Evolutionary conservation across 2,888 invertebrate species (phyloP), one percentile per base, ranked within the genome.

Genomic region (Listrodromus nycthemerus): DNA sequence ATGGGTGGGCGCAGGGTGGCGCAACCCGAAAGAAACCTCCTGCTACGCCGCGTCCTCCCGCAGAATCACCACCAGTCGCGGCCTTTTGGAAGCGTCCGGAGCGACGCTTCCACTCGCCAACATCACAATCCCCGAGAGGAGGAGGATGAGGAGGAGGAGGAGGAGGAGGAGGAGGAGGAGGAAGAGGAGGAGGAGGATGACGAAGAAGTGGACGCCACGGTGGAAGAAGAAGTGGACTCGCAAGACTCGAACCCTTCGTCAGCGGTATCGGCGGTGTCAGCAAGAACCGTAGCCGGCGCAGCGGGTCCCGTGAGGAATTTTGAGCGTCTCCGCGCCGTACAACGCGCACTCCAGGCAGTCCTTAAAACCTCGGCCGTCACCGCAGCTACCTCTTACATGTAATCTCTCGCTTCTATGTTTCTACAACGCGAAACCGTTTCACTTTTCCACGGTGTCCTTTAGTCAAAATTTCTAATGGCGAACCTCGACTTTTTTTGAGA

Each of bases 1-100:
- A 88, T 88, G 91, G 91, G 90, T 91, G 91, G 90, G 90, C 89
- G 91, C 88, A 90, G 90, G 89, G 89, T 90, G 90, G 91, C 89
- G 89, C 85, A 87, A 84, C 88, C 89, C 89, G 75, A 58, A 79
- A 84, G 27, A 84, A 89, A 89, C 86, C 86, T 90, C 84, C 88
- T 88, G 87, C 86, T 90, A 82, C 89, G 90, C 88, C 90, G 89
- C 89, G 89, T 89, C 90, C 89, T 89, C 89, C 89, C 90, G 90
- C 90, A 71, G 10, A 24, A 82, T 69, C 76, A 83, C 58, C 73
- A 81, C 81, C 77, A 84, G 66, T 67, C 82, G 82, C 78, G 80
- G 83, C 81, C 82, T 83, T 85, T 81, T 24, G 75, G 74, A 70
- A 80, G 73, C 73, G 67, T 70, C 55, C 73, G 65, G 55, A 75